These are phyloP conservation scores for Syngnathus typhle DNA, from an alignment of 2,113 vertebrate genomes.

Conservation along the genomic window DNA sequence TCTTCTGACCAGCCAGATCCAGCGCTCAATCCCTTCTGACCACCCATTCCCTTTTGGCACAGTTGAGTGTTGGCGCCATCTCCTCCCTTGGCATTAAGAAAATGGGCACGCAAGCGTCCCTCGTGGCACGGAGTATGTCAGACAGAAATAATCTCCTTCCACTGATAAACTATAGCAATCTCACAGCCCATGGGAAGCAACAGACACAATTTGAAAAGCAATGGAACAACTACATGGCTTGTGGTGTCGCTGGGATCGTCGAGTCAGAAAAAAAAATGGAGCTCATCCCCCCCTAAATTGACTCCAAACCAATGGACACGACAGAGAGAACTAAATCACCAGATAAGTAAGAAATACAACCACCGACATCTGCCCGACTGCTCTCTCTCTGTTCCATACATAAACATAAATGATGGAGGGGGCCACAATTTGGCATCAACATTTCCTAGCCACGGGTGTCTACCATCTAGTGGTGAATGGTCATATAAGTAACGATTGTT, in stretches of 20 bases:
- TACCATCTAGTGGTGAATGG: no score
- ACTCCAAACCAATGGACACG: slow-evolving; percentile 16
- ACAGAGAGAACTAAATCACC: background rate
- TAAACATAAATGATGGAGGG: no score
- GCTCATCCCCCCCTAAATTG: slow-evolving; percentile 3
- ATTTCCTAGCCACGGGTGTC: no score
- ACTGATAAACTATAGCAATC: slow-evolving; percentile 53
- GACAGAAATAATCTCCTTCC: slow-evolving; percentile 59
- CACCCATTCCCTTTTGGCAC: slow-evolving; percentile 2
- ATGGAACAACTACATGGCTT: slow-evolving; percentile 38
- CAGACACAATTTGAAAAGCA: slow-evolving; percentile 34
- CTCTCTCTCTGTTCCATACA: no score
- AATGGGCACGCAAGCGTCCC: slow-evolving; percentile 41
- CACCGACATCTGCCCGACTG: no score
- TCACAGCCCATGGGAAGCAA: slow-evolving; percentile 32
- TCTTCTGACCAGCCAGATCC: slow-evolving; percentile 36
- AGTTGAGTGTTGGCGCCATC: slow-evolving; percentile 25
- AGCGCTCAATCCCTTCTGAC: slow-evolving; percentile 10
- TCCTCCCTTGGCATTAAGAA: slow-evolving; percentile 37
- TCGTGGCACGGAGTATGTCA: slow-evolving; percentile 39
- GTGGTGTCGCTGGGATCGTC: slow-evolving; percentile 17
- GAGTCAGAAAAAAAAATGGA: slow-evolving; percentile 24
- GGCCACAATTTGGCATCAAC: no score
- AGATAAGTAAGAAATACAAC: no score
- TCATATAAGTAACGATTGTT: no score